phyloP scores from a whole-genome alignment of 2,797 vertebrate genomes.

The Spatula clypeata region DNA sequence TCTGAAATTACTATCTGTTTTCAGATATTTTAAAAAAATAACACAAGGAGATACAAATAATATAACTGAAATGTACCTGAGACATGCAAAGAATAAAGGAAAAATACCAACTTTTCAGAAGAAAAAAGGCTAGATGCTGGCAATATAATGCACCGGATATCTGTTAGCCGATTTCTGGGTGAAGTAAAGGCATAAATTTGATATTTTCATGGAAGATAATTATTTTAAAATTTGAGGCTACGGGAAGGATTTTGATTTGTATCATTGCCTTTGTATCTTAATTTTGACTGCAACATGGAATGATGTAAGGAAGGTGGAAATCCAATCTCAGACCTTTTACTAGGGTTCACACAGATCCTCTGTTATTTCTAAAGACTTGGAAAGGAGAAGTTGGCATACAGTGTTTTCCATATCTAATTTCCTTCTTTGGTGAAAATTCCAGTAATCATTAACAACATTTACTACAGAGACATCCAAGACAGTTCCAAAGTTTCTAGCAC shows the following conservation, averaged over 20 bases:
- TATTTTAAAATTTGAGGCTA: constrained; percentile 10
- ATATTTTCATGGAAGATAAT: constrained; percentile 9
- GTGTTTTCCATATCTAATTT: constrained; percentile 50
- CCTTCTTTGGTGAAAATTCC: constrained; percentile 44
- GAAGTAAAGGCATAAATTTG: background rate
- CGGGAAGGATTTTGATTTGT: constrained; percentile 21
- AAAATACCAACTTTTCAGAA: background rate
- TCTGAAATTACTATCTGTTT: background rate
- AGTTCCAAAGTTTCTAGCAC: background rate
- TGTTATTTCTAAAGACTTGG: constrained; percentile 32
- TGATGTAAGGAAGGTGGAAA: constrained; percentile 53
- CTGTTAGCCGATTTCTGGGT: background rate
- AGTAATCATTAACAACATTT: constrained; percentile 5
- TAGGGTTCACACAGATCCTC: constrained; percentile 8
- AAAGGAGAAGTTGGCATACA: constrained; percentile 6
- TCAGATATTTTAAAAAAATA: background rate
- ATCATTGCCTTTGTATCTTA: constrained; percentile 4
- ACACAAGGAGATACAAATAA: background rate
- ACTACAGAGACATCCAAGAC: background rate
- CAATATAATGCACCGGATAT: background rate
- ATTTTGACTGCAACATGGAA: background rate
- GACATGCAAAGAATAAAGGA: background rate
- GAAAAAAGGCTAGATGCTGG: background rate
- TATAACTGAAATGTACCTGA: background rate
- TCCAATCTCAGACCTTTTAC: constrained; percentile 15